These are phyloP conservation scores for Benthochromis sp. DNA, from an alignment of 2,113 vertebrate species.

Conservation along the genomic window DNA sequence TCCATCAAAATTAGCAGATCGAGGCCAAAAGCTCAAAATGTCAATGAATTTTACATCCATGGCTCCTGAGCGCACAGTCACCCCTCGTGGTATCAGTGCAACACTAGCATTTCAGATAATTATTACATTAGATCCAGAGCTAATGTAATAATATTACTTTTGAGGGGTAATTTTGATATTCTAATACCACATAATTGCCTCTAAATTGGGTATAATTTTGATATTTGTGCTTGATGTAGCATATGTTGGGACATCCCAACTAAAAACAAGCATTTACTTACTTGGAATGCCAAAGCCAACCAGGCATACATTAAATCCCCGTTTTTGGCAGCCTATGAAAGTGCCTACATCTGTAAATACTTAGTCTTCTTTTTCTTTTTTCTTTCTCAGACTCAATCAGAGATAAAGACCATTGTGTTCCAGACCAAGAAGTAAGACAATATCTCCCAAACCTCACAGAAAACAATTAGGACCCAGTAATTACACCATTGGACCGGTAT, in stretches of 20 bases:
- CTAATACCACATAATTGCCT: conserved; percentile 4
- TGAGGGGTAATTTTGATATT: conserved; percentile 29
- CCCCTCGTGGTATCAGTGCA: neutral
- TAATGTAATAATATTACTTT: conserved; percentile 23
- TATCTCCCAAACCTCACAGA: conserved; percentile 57
- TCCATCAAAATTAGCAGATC: neutral
- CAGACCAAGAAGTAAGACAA: conserved; percentile 55
- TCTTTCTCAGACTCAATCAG: conserved; percentile 42
- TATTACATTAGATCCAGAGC: neutral
- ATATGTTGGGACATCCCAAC: conserved; percentile 26
- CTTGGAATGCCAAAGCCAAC: conserved; percentile 37
- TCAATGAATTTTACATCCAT: neutral
- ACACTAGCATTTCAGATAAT: neutral
- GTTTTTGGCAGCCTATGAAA: conserved; percentile 52
- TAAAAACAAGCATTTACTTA: conserved; percentile 47
- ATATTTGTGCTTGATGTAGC: conserved; percentile 36
- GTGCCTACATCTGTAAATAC: conserved; percentile 63
- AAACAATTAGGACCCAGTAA: conserved; percentile 61
- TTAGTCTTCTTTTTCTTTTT: conserved; percentile 29
- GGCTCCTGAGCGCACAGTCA: neutral
- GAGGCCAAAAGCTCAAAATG: neutral
- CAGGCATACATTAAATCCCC: conserved; percentile 57
- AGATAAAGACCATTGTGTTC: conserved; percentile 58
- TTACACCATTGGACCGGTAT: conserved; percentile 53
- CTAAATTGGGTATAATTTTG: conserved; percentile 33